Base-by-base conservation (phyloP, 2,888 invertebrate genomes). In the Scrobipalpa atriplicella region DNA sequence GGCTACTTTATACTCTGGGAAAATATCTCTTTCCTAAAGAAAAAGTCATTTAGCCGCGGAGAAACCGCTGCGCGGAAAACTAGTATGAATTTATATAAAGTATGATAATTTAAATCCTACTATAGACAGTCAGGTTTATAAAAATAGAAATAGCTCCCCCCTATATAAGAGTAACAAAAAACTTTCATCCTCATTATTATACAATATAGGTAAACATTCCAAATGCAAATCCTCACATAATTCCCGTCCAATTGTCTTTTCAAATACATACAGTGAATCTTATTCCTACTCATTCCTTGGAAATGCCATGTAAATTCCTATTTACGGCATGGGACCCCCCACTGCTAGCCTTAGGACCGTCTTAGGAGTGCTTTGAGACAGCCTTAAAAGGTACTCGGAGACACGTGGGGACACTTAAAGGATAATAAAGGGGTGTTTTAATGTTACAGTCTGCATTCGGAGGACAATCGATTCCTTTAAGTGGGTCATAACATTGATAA, bases 341-440 rank as follows among this genome's bases (percentile, higher is more conserved):
- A 47, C 21, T 56, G 21, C 21, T 56, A 56, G 21, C 54, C 54
- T 29, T 21, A 21, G 21, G 54, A 56, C 47, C 47, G 54, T 21
- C 52, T 52, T 52, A 52, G 47, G 47, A 47, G 47, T 47, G 47
- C 47, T 21, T 52, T 21, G 19, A 16, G 36, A 43, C 29, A 16
- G 38, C 43, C 62, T 52, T 54, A 52, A 66, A 62, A 62, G 66
- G 41, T 29, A 11, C 66, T 60, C 52, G 3, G 62, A 52, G n/a
- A 62, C 56, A 56, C 67, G 62, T 65, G 61, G 62, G 18, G 36
- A 47, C 58, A 56, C 65, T 65, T 65, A 66, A 58, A 19, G 54
- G 54, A 64, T 60, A 67, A 64, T 64, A 67, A 61, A 64, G 52
- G 18, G 52, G n/a, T 21, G 62, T 19, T 62, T 29, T 36, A 58